Evolutionary conservation across 2,888 invertebrate species (phyloP).

Genomic region (Geophilus truncorum): DNA sequence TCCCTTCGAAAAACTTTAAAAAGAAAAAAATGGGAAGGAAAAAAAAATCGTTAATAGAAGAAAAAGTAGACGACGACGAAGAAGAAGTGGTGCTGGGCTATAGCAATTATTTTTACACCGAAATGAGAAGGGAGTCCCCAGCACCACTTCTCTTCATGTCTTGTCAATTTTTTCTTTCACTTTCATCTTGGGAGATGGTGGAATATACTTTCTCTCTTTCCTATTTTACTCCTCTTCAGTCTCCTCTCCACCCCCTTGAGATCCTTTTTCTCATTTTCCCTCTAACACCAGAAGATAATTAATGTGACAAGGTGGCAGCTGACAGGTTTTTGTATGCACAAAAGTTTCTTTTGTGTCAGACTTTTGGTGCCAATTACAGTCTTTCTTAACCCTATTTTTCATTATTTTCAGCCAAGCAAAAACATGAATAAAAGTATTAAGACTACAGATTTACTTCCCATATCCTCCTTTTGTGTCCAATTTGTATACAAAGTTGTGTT

Average conservation of each 20-base stretch:
- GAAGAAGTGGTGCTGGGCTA: neutral
- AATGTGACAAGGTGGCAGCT: constrained; percentile 10
- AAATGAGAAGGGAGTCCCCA: neutral
- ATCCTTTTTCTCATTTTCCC: neutral
- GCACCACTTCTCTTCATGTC: neutral
- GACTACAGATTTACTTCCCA: neutral
- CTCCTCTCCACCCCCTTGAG: constrained; percentile 10
- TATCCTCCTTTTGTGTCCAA: neutral
- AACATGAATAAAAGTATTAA: neutral
- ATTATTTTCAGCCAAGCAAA: neutral
- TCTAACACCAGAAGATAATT: constrained; percentile 4
- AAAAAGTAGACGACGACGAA: neutral
- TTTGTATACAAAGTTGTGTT: neutral
- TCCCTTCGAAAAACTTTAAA: neutral
- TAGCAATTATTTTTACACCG: neutral
- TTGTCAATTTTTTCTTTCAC: constrained; percentile 10
- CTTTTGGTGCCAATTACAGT: neutral
- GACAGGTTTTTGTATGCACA: constrained; percentile 10
- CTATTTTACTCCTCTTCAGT: neutral
- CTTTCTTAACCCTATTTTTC: neutral
- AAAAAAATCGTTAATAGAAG: too few species aligned
- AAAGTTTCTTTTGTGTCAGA: neutral
- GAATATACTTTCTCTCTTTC: neutral
- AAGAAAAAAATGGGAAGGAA: neutral
- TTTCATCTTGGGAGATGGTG: neutral